These are phyloP conservation scores for Aleiodes sp. DNA, from an alignment of 1,140 invertebrate species.

Conservation along the genomic window DNA sequence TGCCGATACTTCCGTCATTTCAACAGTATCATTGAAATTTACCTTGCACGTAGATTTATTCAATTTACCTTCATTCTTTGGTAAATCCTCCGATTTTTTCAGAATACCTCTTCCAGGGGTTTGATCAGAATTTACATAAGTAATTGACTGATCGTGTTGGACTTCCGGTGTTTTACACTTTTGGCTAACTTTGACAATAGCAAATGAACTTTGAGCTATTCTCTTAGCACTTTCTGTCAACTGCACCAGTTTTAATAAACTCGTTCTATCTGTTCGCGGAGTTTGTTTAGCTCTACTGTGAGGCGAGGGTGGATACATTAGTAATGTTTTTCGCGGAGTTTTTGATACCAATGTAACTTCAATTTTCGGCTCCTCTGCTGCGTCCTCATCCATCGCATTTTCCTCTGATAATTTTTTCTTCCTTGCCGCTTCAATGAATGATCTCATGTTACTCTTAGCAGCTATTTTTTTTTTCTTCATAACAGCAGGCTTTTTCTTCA, in stretches of 20 bases:
- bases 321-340: neutral
- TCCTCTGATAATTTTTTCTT: conserved; percentile 40
- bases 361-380: neutral
- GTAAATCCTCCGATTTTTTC: conserved; percentile 44
- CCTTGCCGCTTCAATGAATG: conserved; percentile 51
- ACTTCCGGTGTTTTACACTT: conserved; percentile 55
- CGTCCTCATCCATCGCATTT: conserved; percentile 12
- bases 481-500: conserved; percentile 3
- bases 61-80: conserved; percentile 9
- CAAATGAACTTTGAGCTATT: conserved; percentile 42
- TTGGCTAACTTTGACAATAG: conserved; percentile 52
- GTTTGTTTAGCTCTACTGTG: neutral
- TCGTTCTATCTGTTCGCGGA: neutral
- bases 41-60: conserved; percentile 42
- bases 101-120: conserved; percentile 58
- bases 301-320: neutral
- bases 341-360: neutral
- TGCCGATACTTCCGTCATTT: conserved; percentile 35
- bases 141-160: conserved; percentile 50
- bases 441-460: conserved; percentile 43
- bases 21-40: conserved; percentile 43
- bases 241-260: conserved; percentile 36
- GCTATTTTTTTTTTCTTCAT: conserved; percentile 11
- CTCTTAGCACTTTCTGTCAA: conserved; percentile 30
- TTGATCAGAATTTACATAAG: conserved; percentile 56